Evolutionary conservation across 2,113 vertebrate genomes (phyloP).

Genomic region (Alces alces): DNA sequence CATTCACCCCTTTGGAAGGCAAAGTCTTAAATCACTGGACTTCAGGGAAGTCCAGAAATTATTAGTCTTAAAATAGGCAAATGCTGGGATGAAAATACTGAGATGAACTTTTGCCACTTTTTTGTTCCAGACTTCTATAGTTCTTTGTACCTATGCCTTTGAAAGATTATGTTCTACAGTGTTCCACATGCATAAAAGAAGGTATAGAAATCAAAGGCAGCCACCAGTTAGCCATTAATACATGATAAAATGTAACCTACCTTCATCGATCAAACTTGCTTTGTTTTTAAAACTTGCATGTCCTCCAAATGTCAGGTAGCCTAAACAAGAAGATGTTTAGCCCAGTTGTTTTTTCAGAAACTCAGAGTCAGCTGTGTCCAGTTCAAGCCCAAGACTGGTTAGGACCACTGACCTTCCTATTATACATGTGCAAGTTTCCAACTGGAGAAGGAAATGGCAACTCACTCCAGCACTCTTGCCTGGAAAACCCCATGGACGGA

Average conservation of each 20-base stretch:
- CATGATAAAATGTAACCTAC: background rate
- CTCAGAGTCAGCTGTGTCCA: background rate
- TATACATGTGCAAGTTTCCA: background rate
- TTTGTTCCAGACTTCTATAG: background rate
- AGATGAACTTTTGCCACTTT: background rate
- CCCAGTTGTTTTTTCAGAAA: background rate
- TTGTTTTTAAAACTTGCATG: background rate
- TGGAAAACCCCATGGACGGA: background rate
- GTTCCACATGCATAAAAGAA: background rate
- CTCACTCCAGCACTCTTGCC: background rate
- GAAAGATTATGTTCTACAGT: background rate
- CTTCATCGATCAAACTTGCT: background rate
- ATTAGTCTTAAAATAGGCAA: constrained; percentile 15
- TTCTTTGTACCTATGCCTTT: background rate
- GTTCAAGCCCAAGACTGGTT: background rate
- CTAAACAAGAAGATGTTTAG: background rate
- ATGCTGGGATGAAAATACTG: background rate
- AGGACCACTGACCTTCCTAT: background rate
- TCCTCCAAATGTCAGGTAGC: background rate
- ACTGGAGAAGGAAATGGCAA: background rate
- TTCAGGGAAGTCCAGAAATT: background rate
- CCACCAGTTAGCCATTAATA: background rate
- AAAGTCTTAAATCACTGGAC: background rate
- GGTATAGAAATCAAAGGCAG: background rate
- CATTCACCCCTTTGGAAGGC: background rate